phyloP scores from a whole-genome alignment of 2,888 invertebrate species.

The Cataglyphis livida region DNA sequence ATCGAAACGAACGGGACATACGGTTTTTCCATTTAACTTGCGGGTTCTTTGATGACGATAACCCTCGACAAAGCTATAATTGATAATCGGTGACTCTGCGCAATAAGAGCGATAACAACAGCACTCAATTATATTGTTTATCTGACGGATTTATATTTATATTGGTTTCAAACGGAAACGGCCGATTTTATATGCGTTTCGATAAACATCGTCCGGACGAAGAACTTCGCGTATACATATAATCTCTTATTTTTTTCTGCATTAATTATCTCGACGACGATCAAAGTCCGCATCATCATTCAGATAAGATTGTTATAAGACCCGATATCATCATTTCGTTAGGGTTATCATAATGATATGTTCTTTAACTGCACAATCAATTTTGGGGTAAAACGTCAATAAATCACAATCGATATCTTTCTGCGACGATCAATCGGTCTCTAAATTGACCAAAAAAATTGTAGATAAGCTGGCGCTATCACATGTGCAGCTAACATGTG shows the following conservation, averaged over 20 bases:
- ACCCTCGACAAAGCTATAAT: constrained; percentile 20
- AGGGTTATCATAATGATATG: constrained; percentile 9
- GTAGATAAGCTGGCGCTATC: neutral
- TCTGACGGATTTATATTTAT: constrained; percentile 16
- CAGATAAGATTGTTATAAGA: neutral
- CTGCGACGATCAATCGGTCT: neutral
- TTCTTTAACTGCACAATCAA: neutral
- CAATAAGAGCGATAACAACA: neutral
- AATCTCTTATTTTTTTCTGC: constrained; percentile 4
- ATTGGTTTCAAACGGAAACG: neutral
- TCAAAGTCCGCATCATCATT: constrained; percentile 18
- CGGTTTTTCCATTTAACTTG: neutral
- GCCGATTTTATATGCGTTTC: neutral
- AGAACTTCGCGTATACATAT: neutral
- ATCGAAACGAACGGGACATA: neutral
- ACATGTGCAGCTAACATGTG: too few species aligned
- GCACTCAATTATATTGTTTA: constrained; percentile 6
- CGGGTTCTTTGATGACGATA: neutral
- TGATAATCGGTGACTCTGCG: constrained; percentile 1
- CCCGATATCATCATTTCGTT: constrained; percentile 4
- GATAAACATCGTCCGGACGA: constrained; percentile 10
- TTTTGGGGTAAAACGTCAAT: neutral
- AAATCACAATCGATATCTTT: neutral
- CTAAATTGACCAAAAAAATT: neutral
- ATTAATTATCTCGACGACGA: constrained; percentile 2